Base-by-base conservation (phyloP, 1,140 invertebrate genomes). In the Dendrolimus kikuchii region DNA sequence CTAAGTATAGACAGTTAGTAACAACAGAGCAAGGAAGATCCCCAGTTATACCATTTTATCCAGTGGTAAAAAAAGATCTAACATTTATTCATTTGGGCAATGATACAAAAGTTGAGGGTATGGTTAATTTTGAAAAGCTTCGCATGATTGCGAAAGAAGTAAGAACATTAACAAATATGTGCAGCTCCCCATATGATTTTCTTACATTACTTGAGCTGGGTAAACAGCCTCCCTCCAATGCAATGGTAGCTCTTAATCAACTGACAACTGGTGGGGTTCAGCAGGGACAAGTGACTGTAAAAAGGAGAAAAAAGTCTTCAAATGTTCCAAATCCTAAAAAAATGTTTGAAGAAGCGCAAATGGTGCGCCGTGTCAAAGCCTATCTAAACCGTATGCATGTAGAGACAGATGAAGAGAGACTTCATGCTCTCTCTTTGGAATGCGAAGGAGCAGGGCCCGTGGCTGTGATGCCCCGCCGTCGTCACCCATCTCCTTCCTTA, bases 141-240 rank as follows among this genome's bases (percentile, higher is more conserved):
- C 89, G 99, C 61, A 99, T 99, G 96, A 96, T 99, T 58, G 96
- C 98, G 5, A 99, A 99, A 82, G 98, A 99, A 90, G 95, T 99
- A 7, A 90, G 98, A 63, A 92, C 95, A 46, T 88, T 99, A 9
- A 96, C 94, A 49, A 96, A 97, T 77, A 99, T 99, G 96, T 98
- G 96, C 77, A 97, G 96, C 54, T 95, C 95, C n/a, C 95, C 95
- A 6, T 94, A 96, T 77, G 95, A 97, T 85, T 88, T 96, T 8
- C 79, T 95, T 40, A 95, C 93, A 5, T 94, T 96, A 90, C 81
- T 96, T 38, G 95, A 96, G 81, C 87, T 95, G 37, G 93, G 94
- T 45, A 95, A 95, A 9, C 95, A 96, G 62, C 94, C 93, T 7
- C 93, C 94, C 2, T 95, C 95, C 53, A 94, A 93, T 60, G 95